Evolutionary conservation across 2,888 invertebrate species (phyloP).

Genomic region (Drosophila helvetica): DNA sequence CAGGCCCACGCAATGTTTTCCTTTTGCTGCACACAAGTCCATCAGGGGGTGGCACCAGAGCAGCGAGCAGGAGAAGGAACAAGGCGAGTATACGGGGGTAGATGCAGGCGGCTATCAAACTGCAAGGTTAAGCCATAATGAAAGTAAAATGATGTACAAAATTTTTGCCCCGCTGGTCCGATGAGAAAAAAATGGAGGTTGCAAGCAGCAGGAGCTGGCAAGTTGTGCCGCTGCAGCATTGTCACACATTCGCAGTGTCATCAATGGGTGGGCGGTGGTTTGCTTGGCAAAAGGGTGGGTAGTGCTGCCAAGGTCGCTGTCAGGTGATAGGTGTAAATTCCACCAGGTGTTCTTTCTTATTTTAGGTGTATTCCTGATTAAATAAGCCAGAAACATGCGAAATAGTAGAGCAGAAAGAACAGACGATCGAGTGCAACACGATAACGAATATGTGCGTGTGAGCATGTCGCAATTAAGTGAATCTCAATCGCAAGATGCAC

Average conservation of each 20-base stretch:
- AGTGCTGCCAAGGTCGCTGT: constrained; percentile 18
- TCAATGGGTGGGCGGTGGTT: background rate
- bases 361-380: background rate
- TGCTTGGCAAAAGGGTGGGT: too few species aligned
- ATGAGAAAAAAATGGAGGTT: constrained; percentile 13
- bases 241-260: constrained; percentile 25
- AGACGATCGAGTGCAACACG: too few species aligned
- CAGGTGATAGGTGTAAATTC: background rate
- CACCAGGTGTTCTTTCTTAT: background rate
- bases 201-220: constrained; percentile 6
- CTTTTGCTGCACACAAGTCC: constrained; percentile 38
- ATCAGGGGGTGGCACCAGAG: constrained; percentile 3
- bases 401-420: too few species aligned
- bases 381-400: background rate
- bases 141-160: constrained; percentile 79
- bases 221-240: background rate
- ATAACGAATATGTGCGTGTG: too few species aligned
- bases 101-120: constrained; percentile 53
- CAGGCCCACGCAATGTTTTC: constrained; percentile 47
- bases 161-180: constrained; percentile 53
- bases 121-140: constrained; percentile 79
- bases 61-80: background rate
- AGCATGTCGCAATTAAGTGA: too few species aligned
- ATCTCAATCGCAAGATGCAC: too few species aligned
- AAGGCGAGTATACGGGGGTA: background rate